Base-by-base conservation (phyloP, 2,888 invertebrate species). In the Chrysotoxum bicinctum region DNA sequence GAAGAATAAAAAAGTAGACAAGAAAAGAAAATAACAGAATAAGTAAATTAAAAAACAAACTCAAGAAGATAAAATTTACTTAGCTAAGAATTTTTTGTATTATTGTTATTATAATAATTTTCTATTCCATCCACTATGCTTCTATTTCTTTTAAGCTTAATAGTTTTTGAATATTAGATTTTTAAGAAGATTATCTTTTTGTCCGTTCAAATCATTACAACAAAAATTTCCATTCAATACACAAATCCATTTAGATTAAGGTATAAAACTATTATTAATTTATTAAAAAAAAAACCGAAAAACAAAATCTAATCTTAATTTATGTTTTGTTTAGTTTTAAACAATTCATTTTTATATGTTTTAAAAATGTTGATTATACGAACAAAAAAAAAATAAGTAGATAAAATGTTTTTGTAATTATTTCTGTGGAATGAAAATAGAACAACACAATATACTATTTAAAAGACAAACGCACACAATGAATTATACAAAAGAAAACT, bases 61-160 rank as follows among this genome's bases (percentile, higher is more conserved):
- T 40, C 69, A 73, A 48, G 50, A 50, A 60, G 30, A 40, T 62
- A 35, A 52, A 79, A 69, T 80, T 85, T 80, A 74, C 80, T 84
- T 72, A 77, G 79, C 75, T 86, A 70, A 81, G 80, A 81, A 81
- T 62, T 75, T 78, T 89, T 88, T 89, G 89, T 89, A 89, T 89
- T 89, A 89, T 89, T 89, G 88, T 89, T 89, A 88, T 89, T 89
- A 89, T 87, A 87, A 87, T 81, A 84, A 79, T 84, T 73, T 87
- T 87, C 72, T 79, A 86, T 79, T 87, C 76, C 86, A 79, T 86
- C 77, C 85, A 81, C 40, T 62, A 23, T 26, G 35, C 66, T 79
- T 81, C 77, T 78, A 60, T 79, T 80, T 87, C 83, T 87, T 80
- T 72, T 87, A 37, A 48, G 75, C 83, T 54, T 23, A 35, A 50